Percentiles rank a stretch among this genome's conserved stretches.
phyloP scores from a whole-genome alignment of 2,888 invertebrate genomes.

The Pollenia griseotomentosa region DNA sequence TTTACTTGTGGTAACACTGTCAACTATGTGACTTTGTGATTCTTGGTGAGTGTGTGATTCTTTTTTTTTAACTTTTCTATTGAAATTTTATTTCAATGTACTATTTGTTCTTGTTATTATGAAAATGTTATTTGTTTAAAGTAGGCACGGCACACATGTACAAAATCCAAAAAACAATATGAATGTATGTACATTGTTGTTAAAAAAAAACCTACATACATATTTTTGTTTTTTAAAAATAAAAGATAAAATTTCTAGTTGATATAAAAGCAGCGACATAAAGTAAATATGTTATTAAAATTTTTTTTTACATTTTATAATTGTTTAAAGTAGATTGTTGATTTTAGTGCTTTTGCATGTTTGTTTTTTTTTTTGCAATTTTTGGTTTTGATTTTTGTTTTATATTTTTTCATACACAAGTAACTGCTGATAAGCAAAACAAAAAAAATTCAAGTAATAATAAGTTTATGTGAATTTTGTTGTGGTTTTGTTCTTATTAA shows the following conservation, averaged over 20 bases:
- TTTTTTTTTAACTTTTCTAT: background rate
- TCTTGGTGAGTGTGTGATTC: background rate
- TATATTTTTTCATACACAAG: conserved; percentile 22
- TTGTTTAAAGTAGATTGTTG: background rate
- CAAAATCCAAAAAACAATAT: background rate
- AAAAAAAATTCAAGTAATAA: conserved; percentile 11
- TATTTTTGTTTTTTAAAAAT: background rate
- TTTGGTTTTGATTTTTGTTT: conserved; percentile 1
- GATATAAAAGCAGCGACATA: background rate
- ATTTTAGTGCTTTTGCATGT: background rate
- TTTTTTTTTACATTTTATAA: background rate
- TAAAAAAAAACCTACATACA: no score
- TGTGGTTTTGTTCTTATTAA: conserved; percentile 28
- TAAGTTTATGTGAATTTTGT: conserved; percentile 20
- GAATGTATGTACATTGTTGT: no score
- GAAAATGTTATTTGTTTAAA: background rate
- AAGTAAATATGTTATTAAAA: conserved; percentile 8
- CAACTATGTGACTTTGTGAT: no score
- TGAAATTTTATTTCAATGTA: conserved; percentile 37
- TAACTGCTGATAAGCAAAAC: conserved; percentile 39
- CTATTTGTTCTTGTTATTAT: conserved; percentile 3
- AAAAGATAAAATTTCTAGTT: background rate
- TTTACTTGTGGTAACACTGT: no score
- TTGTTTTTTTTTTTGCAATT: background rate
- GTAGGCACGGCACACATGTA: background rate